Evolutionary conservation across 37 sponge, comb jelly and placozoan species (phyloP), one percentile per base, ranked within the genome.

Genomic region (Aplysina aerophoba): DNA sequence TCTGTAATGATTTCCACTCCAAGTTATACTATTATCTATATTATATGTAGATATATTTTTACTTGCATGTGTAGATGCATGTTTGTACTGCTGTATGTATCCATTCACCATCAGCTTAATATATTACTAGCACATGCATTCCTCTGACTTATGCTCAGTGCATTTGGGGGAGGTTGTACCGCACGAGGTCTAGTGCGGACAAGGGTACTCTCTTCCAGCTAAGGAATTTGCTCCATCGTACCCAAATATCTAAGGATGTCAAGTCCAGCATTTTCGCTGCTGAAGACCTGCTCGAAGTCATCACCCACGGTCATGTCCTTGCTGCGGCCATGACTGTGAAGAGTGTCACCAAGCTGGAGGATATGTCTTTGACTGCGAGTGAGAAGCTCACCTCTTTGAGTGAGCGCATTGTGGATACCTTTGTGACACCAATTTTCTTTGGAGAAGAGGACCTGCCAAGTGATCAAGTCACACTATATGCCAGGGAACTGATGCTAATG

Each of bases 221-320:
- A 68, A 21, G 90, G 59, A 89, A 89, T 67, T 50, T 85, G 72
- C 78, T 89, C 16, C 30, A 80, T 73, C 79, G 90, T 14, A 85
- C 80, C 39, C 89, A 86, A 35, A n/a, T n/a, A n/a, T 17, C 34
- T 20, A 62, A 31, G 13, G 62, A 80, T 24, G 57, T 66, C 27
- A 79, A 59, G 35, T 16, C n/a, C 11, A 80, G 86, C 37, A 27
- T 90, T 34, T 75, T 55, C 28, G 74, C 84, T 40, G 37, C 62
- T 67, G 81, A 89, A 34, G 86, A 89, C 38, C 56, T 85, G 40
- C 31, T 86, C 0, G 69, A 55, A 38, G 22, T 79, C n/a, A 73
- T 89, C 25, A 80, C 40, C 21, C 21, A 30, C 24, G 55, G 81
- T 30, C 75, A 85, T 80, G 73, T 89, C 22, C 33, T 85, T 37